These are phyloP conservation scores for Anarhynchus alexandrinus DNA, from an alignment of 2,113 vertebrate species.

Conservation along the genomic window DNA sequence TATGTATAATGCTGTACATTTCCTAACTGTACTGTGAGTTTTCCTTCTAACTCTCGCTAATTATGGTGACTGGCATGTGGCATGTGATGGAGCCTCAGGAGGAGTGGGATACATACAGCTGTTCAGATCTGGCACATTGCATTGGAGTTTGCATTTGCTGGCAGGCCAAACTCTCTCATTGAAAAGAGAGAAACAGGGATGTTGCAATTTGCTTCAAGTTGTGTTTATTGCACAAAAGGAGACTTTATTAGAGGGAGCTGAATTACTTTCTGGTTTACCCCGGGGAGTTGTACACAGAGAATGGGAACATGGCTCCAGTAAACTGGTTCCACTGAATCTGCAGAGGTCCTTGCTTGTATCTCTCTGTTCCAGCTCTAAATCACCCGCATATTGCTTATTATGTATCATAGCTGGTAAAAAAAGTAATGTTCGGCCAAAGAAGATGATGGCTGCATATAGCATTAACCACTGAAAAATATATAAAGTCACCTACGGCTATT, in stretches of 20 bases:
- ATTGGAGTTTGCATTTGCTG: neutral
- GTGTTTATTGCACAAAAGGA: neutral
- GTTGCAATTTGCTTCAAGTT: neutral
- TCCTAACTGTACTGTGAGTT: constrained; percentile 6
- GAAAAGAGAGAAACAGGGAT: neutral
- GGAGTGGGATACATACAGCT: constrained; percentile 43
- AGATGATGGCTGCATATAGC: neutral
- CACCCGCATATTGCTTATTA: neutral
- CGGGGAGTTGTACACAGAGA: neutral
- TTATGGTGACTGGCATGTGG: constrained; percentile 37
- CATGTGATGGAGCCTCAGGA: constrained; percentile 31
- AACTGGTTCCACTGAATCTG: neutral
- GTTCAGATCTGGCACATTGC: neutral
- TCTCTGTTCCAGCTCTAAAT: neutral
- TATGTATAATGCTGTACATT: constrained; percentile 50
- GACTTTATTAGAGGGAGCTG: neutral
- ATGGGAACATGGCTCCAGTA: neutral
- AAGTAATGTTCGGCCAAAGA: neutral
- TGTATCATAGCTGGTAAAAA: neutral
- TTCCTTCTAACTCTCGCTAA: constrained; percentile 25
- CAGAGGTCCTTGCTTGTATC: neutral
- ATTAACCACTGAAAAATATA: neutral
- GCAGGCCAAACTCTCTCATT: neutral
- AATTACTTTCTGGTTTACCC: neutral
- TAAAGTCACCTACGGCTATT: neutral